These are phyloP conservation scores for Plectropomus leopardus DNA, from an alignment of 2,113 vertebrate species.

Conservation along the genomic window DNA sequence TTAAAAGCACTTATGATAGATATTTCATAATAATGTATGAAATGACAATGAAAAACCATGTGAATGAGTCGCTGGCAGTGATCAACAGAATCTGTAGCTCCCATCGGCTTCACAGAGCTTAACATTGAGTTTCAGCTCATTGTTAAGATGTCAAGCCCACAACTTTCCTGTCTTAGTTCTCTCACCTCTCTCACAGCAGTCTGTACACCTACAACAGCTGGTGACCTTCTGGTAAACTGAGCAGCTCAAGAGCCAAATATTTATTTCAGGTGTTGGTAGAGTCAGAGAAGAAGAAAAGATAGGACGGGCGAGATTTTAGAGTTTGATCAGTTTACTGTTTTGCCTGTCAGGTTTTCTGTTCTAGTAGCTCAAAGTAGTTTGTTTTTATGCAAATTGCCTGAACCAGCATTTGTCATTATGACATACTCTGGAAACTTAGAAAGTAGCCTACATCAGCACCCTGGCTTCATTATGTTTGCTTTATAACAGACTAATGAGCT, in stretches of 20 bases:
- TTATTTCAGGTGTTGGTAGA: background rate
- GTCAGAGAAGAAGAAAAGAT: background rate
- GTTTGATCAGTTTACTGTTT: no score
- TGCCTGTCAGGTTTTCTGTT: no score
- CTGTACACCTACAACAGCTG: background rate
- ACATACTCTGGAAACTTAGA: no score
- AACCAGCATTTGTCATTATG: no score
- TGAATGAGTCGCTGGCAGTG: background rate
- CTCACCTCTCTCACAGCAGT: background rate
- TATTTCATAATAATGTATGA: background rate
- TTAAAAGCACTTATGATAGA: background rate
- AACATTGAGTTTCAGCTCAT: background rate
- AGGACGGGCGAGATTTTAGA: no score
- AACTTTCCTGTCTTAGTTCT: background rate
- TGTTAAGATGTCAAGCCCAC: background rate
- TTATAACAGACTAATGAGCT: no score
- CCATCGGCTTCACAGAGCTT: background rate
- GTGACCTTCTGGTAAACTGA: background rate
- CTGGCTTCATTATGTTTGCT: no score
- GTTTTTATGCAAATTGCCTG: no score
- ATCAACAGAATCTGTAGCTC: background rate
- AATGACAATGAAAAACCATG: background rate
- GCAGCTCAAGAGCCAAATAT: background rate
- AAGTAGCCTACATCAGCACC: no score
- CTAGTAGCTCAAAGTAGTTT: no score